A percentile compares a stretch with the other conserved stretches of the same genome.
Evolutionary conservation across 2,888 invertebrate species (phyloP).

Genomic region (Agonopterix subpropinquella): DNA sequence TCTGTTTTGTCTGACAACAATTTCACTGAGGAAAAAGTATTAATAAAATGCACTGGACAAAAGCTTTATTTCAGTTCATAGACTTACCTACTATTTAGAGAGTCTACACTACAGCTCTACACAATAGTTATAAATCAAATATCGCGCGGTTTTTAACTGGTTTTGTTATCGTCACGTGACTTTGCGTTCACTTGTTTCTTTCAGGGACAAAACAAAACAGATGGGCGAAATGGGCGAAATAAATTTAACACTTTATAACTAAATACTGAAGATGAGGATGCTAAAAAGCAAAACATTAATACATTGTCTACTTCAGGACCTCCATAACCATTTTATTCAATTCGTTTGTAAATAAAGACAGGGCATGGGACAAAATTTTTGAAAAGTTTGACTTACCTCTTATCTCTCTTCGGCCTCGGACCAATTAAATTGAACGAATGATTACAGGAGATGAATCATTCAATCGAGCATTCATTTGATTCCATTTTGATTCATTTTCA

Average conservation of each 20-base stretch:
- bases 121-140: background rate
- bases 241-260: too few species aligned
- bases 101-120: too few species aligned
- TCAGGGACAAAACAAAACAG: constrained; percentile 40
- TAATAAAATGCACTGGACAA: too few species aligned
- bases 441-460: background rate
- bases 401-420: constrained; percentile 17
- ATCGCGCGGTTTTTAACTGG: background rate
- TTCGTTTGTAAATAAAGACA: constrained; percentile 2
- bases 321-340: too few species aligned
- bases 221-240: constrained; percentile 17
- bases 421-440: constrained; percentile 17
- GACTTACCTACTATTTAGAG: too few species aligned
- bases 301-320: too few species aligned
- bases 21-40: too few species aligned
- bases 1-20: too few species aligned
- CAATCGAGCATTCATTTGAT: background rate
- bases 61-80: too few species aligned
- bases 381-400: constrained; percentile 32
- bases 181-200: constrained; percentile 15
- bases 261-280: too few species aligned
- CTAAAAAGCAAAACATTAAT: too few species aligned
- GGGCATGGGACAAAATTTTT: constrained; percentile 11
- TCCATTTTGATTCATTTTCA: background rate
- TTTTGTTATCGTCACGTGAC: constrained; percentile 44